Conservation (phyloP, 2,888 invertebrate species). For the Chloromyia formosa region DNA sequence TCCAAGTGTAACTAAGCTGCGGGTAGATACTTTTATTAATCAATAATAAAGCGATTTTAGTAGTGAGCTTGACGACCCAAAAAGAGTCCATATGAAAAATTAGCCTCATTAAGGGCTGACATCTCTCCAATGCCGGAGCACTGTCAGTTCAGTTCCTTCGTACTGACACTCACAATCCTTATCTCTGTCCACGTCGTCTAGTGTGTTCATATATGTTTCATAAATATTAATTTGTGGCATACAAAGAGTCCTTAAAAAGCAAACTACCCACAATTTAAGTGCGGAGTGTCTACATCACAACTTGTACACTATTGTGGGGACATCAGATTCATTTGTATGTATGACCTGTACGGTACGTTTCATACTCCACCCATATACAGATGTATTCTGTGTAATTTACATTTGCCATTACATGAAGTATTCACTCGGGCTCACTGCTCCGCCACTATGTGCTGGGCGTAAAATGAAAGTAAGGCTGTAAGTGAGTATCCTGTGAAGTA, state of each 20-base stretch:
- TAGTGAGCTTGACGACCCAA: no score
- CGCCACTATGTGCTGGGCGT: no score
- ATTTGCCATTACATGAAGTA: constrained; percentile 43
- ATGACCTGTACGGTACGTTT: constrained; percentile 16
- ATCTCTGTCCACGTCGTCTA: no score
- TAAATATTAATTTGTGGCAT: constrained; percentile 40
- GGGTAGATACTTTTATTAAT: no score
- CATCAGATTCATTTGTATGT: constrained; percentile 38
- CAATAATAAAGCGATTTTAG: no score
- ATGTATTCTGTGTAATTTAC: constrained; percentile 43
- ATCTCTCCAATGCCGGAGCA: no score
- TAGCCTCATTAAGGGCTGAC: no score
- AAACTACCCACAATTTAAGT: constrained; percentile 41
- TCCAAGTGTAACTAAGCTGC: no score
- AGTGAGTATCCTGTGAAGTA: constrained; percentile 3
- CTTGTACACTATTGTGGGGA: constrained; percentile 37
- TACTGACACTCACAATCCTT: no score
- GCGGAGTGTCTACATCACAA: constrained; percentile 41
- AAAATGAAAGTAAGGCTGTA: background rate
- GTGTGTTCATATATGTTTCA: constrained; percentile 33
- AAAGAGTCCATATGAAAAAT: no score
- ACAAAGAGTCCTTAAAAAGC: constrained; percentile 40
- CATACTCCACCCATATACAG: constrained; percentile 28
- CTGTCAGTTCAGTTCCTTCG: no score
- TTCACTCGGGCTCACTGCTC: constrained; percentile 8